Percentiles rank a stretch among this genome's conserved stretches.
Evolutionary conservation across 2,797 vertebrate species (phyloP).

Genomic region (Megaceryle alcyon): DNA sequence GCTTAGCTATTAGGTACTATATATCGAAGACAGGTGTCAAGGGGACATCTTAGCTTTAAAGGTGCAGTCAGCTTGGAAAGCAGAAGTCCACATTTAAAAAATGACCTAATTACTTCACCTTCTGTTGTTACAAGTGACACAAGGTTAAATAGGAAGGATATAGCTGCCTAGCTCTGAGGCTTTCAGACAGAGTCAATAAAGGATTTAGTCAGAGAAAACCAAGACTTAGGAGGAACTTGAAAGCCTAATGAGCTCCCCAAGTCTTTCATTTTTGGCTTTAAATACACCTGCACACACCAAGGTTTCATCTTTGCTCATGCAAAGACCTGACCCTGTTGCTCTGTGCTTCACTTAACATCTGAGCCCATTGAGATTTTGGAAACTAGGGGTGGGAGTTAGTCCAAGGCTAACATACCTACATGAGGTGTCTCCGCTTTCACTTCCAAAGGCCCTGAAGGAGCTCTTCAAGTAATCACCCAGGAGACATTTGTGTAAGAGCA

Average conservation of each 20-base stretch:
- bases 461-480: neutral
- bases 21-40: neutral
- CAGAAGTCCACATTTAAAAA: neutral
- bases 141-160: conserved; percentile 13
- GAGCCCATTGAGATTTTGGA: neutral
- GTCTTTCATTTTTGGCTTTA: neutral
- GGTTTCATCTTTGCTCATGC: neutral
- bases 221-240: neutral
- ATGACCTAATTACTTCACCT: conserved; percentile 25
- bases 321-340: neutral
- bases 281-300: neutral
- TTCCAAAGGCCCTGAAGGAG: neutral
- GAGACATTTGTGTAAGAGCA: neutral
- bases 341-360: neutral
- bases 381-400: neutral
- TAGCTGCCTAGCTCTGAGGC: neutral
- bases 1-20: neutral
- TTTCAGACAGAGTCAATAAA: neutral
- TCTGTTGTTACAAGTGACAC: conserved; percentile 4
- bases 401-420: neutral
- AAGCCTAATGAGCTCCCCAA: neutral
- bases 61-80: neutral
- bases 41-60: neutral
- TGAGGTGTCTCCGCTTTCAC: neutral
- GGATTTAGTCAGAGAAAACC: conserved; percentile 3